Conservation (phyloP, 2,888 invertebrate species). For the Eupithecia exiguata region DNA sequence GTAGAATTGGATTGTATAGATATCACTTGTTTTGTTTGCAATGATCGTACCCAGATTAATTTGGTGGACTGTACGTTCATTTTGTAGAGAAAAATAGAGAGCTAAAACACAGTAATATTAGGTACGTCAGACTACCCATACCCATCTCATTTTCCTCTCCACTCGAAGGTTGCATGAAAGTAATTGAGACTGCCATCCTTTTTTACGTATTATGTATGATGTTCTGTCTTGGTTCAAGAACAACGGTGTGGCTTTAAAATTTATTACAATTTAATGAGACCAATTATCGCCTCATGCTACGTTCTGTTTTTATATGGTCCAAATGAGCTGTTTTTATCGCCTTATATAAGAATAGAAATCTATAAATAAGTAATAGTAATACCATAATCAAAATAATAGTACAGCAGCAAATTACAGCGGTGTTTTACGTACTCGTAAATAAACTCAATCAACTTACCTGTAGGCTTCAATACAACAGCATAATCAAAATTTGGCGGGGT, state of each 20-base stretch:
- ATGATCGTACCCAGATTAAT: no score
- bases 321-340: background rate
- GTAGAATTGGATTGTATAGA: background rate
- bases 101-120: background rate
- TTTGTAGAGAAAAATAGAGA: background rate
- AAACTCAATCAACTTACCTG: conserved; percentile 56
- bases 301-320: background rate
- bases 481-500: conserved; percentile 74
- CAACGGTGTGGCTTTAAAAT: background rate
- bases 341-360: background rate
- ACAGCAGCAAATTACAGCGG: no score
- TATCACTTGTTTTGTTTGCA: background rate
- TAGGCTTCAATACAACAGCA: conserved; percentile 69
- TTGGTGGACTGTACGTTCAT: no score
- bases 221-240: background rate
- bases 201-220: background rate
- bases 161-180: background rate
- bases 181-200: background rate
- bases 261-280: background rate
- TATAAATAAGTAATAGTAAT: no score
- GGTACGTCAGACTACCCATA: background rate
- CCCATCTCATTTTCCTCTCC: background rate
- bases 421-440: background rate
- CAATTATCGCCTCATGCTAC: background rate
- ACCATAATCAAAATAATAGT: no score